Conservation (phyloP, 2,113 vertebrate species). For the Megaceryle maxima region DNA sequence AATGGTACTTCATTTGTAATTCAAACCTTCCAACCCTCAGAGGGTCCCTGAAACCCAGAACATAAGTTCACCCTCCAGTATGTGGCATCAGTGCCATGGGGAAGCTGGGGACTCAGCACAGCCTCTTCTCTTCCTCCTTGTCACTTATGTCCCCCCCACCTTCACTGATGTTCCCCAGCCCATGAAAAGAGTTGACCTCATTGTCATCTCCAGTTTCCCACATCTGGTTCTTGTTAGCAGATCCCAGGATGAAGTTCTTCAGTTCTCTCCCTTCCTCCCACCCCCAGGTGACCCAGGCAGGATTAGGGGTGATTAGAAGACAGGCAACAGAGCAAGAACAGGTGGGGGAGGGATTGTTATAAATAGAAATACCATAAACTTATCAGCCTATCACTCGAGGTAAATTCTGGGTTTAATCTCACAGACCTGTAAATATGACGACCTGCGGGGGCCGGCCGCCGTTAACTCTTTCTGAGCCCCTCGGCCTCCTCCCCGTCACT, state of each 20-base stretch:
- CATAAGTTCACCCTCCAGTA: background rate
- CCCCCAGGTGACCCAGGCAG: constrained; percentile 70
- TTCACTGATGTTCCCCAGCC: constrained; percentile 25
- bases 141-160: background rate
- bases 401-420: constrained; percentile 66
- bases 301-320: constrained; percentile 75
- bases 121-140: background rate
- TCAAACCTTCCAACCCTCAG: background rate
- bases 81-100: accelerated
- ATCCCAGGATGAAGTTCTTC: constrained; percentile 67
- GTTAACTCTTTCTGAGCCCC: background rate
- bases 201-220: constrained; percentile 66
- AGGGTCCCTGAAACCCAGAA: background rate
- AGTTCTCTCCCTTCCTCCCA: constrained; percentile 41
- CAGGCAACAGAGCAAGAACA: constrained; percentile 13
- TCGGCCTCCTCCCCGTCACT: accelerated
- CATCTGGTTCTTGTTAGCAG: constrained; percentile 81
- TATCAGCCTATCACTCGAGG: constrained; percentile 61
- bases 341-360: constrained; percentile 60
- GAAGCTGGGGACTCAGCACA: background rate
- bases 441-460: background rate
- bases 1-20: background rate
- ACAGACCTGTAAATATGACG: constrained; percentile 57
- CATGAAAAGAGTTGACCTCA: constrained; percentile 18
- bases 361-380: constrained; percentile 73